Conservation (phyloP, 2,113 vertebrate genomes). For the Damaliscus lunatus region DNA sequence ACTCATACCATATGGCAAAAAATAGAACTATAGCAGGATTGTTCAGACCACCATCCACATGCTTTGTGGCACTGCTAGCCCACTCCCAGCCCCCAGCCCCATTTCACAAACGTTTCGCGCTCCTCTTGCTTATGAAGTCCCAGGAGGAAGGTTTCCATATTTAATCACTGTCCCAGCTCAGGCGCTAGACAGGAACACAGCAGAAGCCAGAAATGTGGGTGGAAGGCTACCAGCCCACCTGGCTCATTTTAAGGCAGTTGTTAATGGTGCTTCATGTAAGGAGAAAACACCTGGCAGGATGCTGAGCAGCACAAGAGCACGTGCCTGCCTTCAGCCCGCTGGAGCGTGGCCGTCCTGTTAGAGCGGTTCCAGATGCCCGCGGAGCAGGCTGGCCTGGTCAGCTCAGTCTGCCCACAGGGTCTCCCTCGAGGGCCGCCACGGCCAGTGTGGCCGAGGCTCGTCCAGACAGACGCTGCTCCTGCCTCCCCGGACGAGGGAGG, state of each 20-base stretch:
- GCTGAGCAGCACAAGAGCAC: background rate
- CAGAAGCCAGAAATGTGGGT: background rate
- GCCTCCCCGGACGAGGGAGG: too few species aligned
- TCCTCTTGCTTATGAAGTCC: fast-evolving
- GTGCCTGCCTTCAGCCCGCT: fast-evolving
- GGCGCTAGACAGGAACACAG: fast-evolving
- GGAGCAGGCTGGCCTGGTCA: background rate
- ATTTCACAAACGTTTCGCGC: fast-evolving
- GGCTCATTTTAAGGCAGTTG: fast-evolving
- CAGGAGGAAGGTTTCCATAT: fast-evolving
- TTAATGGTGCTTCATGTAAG: background rate
- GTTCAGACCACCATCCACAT: fast-evolving
- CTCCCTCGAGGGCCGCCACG: fast-evolving
- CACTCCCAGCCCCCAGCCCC: fast-evolving
- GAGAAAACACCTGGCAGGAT: background rate
- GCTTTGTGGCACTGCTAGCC: fast-evolving
- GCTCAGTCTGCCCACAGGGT: fast-evolving
- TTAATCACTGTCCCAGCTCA: fast-evolving
- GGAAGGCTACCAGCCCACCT: too few species aligned
- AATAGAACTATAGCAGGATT: fast-evolving
- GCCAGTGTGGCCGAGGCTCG: fast-evolving
- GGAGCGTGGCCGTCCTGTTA: fast-evolving
- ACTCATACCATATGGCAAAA: too few species aligned
- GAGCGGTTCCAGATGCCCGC: fast-evolving
- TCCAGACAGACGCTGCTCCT: background rate